Base-by-base conservation (phyloP, 2,888 invertebrate species). In the Hypercompe scribonia region DNA sequence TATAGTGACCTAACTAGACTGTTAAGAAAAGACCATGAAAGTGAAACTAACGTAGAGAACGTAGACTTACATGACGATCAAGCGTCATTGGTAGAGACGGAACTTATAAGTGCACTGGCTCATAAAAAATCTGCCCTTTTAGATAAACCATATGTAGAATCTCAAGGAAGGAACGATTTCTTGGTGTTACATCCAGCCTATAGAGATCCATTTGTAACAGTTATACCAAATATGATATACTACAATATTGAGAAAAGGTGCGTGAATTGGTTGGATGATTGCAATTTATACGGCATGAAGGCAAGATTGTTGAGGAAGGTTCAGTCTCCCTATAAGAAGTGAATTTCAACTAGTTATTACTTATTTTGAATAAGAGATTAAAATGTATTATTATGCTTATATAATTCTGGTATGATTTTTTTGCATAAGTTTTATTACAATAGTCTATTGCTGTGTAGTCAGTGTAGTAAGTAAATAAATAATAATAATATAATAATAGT, bases 251-350 rank as follows among this genome's bases (percentile, higher is more conserved):
- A 94, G 78, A 94, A 93, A 75, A 87, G 88, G 77, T 95, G 95
- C 66, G 92, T 92, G 0, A 95, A 95, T 76, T 95, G 95, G 95
- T 78, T 94, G 13, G 93, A 93, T 36, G 92, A 93, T 70, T 95
- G 95, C 76, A 92, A 88, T 66, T 65, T 90, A 24, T 87, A 86
- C 46, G 95, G 94, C 1, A 85, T 95, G 0, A 84, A 92, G 36
- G 74, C 81, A 0, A 86, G 88, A 31, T 76, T 94, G 5, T 77
- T 94, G 18, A 86, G 86, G 7, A 89, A 86, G 71, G 83, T 90
- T 0, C 75, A 75, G 0, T 87, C 81, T 3, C 90, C 89, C 3
- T 90, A 80, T 69, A 76, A 76, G 46, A 69, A 75, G 50, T 58
- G 61, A 61, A 24, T 66, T 3, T 66, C 31, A 28, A 15, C 7